Base-by-base conservation (phyloP, 1,140 invertebrate species). In the Rhagoletis pomonella region DNA sequence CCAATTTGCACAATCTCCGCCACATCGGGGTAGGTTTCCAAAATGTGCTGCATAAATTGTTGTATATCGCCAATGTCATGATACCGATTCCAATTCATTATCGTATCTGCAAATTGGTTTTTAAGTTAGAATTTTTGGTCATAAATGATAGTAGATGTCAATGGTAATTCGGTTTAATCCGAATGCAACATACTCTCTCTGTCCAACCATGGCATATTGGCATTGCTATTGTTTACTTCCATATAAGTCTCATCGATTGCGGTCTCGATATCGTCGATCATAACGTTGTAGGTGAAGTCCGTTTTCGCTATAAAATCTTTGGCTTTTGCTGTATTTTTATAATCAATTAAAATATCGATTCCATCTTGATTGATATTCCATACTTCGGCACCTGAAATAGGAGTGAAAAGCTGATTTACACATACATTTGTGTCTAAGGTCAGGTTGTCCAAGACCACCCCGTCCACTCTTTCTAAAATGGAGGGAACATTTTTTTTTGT, bases 231-330 rank as follows among this genome's bases (percentile, higher is more conserved):
- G 9, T 94, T 94, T 1, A 95, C 92, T 4, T 94, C 93, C 42
- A 95, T 96, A 92, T 97, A 97, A 90, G 97, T 96, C 88, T 95
- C 94, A 88, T 97, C 95, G 19, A 97, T 97, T 14, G 96, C 95
- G 89, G 94, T 94, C 90, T 97, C 96, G 2, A 97, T 89, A 92
- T 97, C 95, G 1, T 95, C 94, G 88, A 97, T 97, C 50, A 96
- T 92, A 0, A 97, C 91, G 4, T 95, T 94, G 89, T 95, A 97
- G 14, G 94, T 92, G 85, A 96, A 96, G 19, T 94, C 93, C 12
- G 95, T 94, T 29, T 93, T 89, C 17, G 93, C 92, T 59, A 96
- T 93, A n/a, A 93, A 92, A 1, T 95, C 94, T 87, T 94, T 94
- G 0, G 95, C 94, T 87, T 94, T 94, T 10, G 95, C 90, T 10